These are phyloP conservation scores for Camelus bactrianus DNA, from an alignment of 2,113 vertebrate species.

Conservation along the genomic window DNA sequence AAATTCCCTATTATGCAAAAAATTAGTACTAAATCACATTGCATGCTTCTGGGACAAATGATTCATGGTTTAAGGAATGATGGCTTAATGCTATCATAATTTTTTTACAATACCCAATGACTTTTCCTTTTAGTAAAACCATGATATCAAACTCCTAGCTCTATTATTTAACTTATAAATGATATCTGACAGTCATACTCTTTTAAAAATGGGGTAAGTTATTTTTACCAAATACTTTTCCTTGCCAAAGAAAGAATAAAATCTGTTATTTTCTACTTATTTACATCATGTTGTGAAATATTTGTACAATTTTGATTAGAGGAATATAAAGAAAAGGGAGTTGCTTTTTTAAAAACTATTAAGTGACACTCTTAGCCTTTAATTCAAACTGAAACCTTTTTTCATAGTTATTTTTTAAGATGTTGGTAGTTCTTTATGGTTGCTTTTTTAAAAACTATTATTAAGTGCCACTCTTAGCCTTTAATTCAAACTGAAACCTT, in stretches of 20 bases:
- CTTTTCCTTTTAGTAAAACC: neutral
- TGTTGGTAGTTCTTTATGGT: neutral
- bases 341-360: neutral
- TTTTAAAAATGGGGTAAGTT: neutral
- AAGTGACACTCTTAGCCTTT: neutral
- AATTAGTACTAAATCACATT: neutral
- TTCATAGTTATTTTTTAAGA: neutral
- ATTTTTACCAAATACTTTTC: neutral
- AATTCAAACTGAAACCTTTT: neutral
- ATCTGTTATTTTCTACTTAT: neutral
- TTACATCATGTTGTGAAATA: neutral
- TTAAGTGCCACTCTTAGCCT: neutral
- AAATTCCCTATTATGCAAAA: neutral
- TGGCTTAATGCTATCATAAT: neutral
- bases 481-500: neutral
- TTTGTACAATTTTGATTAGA: neutral
- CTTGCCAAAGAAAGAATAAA: neutral
- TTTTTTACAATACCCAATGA: neutral
- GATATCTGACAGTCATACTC: neutral
- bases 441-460: too few species aligned
- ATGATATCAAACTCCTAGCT: neutral
- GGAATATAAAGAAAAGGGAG: neutral
- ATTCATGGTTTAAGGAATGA: neutral
- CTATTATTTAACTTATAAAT: neutral
- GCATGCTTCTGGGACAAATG: neutral